Evolutionary conservation across 2,797 vertebrate genomes (phyloP).

Genomic region (Myripristis murdjan): DNA sequence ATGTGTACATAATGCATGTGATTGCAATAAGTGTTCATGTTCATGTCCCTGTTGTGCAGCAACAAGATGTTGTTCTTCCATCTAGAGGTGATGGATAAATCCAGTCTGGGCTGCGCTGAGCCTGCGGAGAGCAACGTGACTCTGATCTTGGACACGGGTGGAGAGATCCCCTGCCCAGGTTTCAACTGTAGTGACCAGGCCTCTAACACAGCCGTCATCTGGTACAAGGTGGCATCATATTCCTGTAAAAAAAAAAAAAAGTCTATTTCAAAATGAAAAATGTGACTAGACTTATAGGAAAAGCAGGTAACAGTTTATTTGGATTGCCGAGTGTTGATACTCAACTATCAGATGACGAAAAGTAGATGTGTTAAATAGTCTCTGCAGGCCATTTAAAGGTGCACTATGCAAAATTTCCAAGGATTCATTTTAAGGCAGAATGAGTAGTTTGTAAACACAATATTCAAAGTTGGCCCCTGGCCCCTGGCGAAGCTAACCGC

Average conservation of each 20-base stretch:
- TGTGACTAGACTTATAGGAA: neutral
- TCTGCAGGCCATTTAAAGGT: too few species aligned
- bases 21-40: neutral
- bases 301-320: too few species aligned
- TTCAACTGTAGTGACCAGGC: constrained; percentile 43
- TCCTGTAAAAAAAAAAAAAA: neutral
- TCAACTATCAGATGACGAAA: too few species aligned
- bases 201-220: constrained; percentile 45
- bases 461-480: too few species aligned
- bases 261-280: neutral
- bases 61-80: constrained; percentile 38
- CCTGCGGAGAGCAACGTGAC: constrained; percentile 12
- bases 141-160: neutral
- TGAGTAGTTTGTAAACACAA: too few species aligned
- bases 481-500: too few species aligned
- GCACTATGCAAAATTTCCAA: too few species aligned
- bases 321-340: too few species aligned
- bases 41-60: constrained; percentile 40
- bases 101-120: constrained; percentile 40
- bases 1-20: too few species aligned
- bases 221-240: constrained; percentile 74
- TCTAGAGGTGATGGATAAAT: constrained; percentile 68
- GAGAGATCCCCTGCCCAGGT: constrained; percentile 54
- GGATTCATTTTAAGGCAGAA: too few species aligned
- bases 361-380: too few species aligned